Percentiles rank a stretch among this genome's conserved stretches.
Conservation (phyloP, 2,113 vertebrate genomes). For the Loxodonta africana region DNA sequence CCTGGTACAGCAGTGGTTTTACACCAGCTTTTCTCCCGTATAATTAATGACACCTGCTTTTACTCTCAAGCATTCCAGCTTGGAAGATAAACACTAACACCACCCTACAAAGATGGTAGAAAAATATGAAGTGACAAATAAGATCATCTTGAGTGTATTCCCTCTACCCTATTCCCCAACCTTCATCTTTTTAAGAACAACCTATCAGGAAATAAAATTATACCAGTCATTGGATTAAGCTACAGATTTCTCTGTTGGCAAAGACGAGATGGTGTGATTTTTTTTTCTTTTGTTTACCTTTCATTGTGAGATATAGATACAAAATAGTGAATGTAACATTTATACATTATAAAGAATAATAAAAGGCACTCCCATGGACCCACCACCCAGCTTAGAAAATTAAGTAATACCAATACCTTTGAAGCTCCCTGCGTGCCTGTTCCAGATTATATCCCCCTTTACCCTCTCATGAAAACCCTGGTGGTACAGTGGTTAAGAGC, state of each 20-base stretch:
- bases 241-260: neutral
- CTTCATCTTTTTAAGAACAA: neutral
- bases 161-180: neutral
- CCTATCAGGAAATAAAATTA: neutral
- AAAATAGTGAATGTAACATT: too few relatives aligned
- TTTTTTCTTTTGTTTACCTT: too few relatives aligned
- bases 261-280: neutral
- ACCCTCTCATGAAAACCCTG: neutral
- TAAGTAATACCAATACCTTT: neutral
- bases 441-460: neutral
- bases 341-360: too few relatives aligned
- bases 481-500: too few relatives aligned
- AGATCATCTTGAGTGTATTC: neutral
- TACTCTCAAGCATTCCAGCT: neutral
- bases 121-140: neutral
- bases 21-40: neutral
- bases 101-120: neutral
- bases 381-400: too few relatives aligned
- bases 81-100: neutral
- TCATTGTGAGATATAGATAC: too few relatives aligned
- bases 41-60: neutral
- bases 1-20: neutral
- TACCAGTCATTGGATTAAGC: neutral
- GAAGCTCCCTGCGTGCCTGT: neutral
- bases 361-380: too few relatives aligned